Percentiles rank a stretch among this genome's conserved stretches.
Evolutionary conservation across 1,140 invertebrate species (phyloP).

Genomic region (Maconellicoccus hirsutus): DNA sequence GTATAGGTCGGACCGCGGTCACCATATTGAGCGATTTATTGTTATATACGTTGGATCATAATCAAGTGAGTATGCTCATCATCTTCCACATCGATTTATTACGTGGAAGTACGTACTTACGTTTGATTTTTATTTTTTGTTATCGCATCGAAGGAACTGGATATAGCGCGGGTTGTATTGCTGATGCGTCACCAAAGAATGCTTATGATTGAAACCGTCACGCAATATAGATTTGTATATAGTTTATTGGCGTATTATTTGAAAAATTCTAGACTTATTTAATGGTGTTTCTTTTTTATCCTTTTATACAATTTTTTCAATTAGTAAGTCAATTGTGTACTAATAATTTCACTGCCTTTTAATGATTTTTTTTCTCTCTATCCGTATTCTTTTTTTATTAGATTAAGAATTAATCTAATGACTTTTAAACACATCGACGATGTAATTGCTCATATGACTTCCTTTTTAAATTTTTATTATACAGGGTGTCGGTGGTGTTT

Average conservation of each 20-base stretch:
- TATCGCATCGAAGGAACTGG: constrained; percentile 46
- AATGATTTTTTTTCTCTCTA: too few species aligned
- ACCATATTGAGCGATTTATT: constrained; percentile 67
- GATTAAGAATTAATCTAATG: too few species aligned
- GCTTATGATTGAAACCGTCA: constrained; percentile 70
- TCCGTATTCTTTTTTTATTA: too few species aligned
- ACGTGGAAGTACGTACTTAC: neutral
- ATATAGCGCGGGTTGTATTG: constrained; percentile 61
- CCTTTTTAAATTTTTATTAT: too few species aligned
- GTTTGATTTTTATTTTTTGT: neutral
- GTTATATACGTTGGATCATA: constrained; percentile 73
- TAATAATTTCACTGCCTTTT: too few species aligned
- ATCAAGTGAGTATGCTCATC: constrained; percentile 48
- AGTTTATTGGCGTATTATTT: constrained; percentile 70
- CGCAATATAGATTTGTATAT: constrained; percentile 83
- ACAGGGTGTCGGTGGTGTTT: too few species aligned
- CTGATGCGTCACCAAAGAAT: constrained; percentile 70
- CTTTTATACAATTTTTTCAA: too few species aligned
- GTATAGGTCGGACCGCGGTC: constrained; percentile 58
- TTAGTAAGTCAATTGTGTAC: too few species aligned
- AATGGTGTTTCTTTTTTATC: constrained; percentile 26
- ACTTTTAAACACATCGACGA: too few species aligned
- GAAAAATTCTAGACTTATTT: constrained; percentile 75
- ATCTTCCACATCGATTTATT: neutral
- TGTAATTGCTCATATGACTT: too few species aligned